A percentile compares a stretch with the other conserved stretches of the same genome.
Evolutionary conservation across 2,113 vertebrate species (phyloP).

Genomic region (Mesitornis unicolor): DNA sequence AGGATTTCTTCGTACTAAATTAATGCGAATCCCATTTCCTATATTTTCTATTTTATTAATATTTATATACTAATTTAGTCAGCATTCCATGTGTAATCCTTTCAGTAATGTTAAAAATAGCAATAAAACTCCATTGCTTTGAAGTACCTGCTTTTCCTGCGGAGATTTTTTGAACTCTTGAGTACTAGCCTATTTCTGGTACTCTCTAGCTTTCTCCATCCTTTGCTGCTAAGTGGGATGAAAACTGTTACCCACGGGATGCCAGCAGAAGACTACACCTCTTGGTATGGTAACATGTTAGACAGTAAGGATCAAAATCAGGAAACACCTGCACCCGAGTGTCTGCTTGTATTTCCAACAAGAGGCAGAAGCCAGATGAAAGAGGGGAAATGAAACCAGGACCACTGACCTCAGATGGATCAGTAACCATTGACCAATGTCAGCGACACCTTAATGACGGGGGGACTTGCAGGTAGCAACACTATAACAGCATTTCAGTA

Average conservation of each 20-base stretch:
- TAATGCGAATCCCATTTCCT: background rate
- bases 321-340: background rate
- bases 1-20: background rate
- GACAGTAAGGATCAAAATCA: background rate
- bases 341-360: background rate
- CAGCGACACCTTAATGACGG: background rate
- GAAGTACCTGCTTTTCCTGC: background rate
- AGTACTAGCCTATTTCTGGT: background rate
- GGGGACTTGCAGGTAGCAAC: background rate
- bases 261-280: background rate
- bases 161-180: background rate
- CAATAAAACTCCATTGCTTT: background rate
- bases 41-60: background rate
- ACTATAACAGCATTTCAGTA: background rate
- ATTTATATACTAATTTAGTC: background rate
- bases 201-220: background rate
- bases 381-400: background rate
- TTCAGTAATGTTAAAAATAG: background rate
- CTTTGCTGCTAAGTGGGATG: background rate
- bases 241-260: background rate
- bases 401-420: accelerated
- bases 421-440: background rate
- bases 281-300: background rate
- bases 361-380: background rate
- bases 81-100: background rate